These are phyloP conservation scores for cattle (Bos taurus) DNA, from an alignment of 2,113 vertebrate species.

Conservation along the genomic window ARS-UCD2.0 NC_037347.1:32032001-32032500, in stretches of 20 bases:
- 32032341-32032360: neutral
- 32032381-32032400: neutral
- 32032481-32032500: neutral
- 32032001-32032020: neutral
- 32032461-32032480: neutral
- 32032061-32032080: neutral
- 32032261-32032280: neutral
- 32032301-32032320: neutral
- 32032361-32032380: neutral
- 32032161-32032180: neutral
- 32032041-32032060: neutral
- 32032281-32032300: neutral
- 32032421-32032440: neutral
- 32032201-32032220: neutral
- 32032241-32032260: neutral
- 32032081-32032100: neutral
- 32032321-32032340: neutral
- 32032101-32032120: neutral
- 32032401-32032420: neutral
- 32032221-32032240: neutral
- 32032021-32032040: neutral
- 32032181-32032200: neutral
- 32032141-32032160: neutral
- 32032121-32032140: neutral
- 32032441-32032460: neutral